These are phyloP conservation scores for Axis porcinus DNA, from an alignment of 2,113 vertebrate genomes.

Conservation along the genomic window DNA sequence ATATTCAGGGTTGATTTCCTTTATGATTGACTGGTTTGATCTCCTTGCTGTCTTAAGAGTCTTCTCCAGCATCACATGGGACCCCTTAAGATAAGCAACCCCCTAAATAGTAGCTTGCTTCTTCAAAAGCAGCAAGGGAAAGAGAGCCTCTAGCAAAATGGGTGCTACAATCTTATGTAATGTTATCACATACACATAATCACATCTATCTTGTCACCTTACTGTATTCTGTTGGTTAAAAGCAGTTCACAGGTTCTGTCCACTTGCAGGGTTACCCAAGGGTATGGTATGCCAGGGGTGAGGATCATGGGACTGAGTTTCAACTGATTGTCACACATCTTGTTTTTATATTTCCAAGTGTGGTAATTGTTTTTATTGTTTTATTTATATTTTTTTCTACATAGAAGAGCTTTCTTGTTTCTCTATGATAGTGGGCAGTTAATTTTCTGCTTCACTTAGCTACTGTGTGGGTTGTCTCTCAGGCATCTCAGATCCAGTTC, in stretches of 20 bases:
- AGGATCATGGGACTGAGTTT: neutral
- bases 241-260: neutral
- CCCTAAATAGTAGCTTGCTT: neutral
- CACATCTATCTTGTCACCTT: neutral
- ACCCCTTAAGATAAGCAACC: neutral
- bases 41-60: neutral
- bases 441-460: neutral
- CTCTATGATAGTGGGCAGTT: neutral
- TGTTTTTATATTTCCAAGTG: neutral
- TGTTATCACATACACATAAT: neutral
- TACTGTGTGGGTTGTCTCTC: neutral
- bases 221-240: neutral
- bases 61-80: neutral
- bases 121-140: neutral
- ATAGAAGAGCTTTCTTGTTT: neutral
- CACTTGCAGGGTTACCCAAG: neutral
- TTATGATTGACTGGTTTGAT: neutral
- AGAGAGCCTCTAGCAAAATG: neutral
- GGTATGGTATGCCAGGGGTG: neutral
- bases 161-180: neutral
- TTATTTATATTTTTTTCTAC: neutral
- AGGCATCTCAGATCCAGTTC: neutral
- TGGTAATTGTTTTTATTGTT: neutral
- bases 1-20: neutral
- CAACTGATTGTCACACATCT: neutral